A percentile compares a stretch with the other conserved stretches of the same genome.
phyloP scores from a whole-genome alignment of 1,140 invertebrate genomes.

The Physella acuta region DNA sequence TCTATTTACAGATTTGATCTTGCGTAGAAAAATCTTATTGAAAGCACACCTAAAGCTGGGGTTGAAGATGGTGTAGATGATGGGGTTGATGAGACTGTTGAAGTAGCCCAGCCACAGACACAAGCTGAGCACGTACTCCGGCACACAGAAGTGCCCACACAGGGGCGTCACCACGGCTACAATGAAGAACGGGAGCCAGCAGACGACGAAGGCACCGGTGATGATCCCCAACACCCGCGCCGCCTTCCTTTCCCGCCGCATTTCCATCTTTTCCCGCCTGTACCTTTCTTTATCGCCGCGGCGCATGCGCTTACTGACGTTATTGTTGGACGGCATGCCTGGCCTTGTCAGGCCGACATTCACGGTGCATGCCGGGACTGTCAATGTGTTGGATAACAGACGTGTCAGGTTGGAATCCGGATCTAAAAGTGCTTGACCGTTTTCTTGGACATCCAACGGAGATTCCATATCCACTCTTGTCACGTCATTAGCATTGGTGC shows the following conservation, averaged over 20 bases:
- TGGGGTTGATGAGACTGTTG: conserved; percentile 58
- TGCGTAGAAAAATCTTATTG: conserved; percentile 43
- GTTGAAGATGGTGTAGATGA: conserved; percentile 61
- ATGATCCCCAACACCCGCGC: conserved; percentile 62
- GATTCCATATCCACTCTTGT: conserved; percentile 29
- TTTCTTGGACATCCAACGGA: conserved; percentile 14
- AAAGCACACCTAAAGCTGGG: conserved; percentile 57
- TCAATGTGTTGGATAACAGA: conserved; percentile 21
- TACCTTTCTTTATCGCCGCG: conserved; percentile 43
- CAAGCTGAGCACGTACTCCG: conserved; percentile 52
- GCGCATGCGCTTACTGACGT: conserved; percentile 37
- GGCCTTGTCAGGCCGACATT: conserved; percentile 17
- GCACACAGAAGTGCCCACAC: conserved; percentile 47
- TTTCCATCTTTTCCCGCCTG: conserved; percentile 58
- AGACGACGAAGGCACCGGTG: conserved; percentile 58
- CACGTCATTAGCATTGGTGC: conserved; percentile 38
- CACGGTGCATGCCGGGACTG: conserved; percentile 31
- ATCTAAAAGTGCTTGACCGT: not conserved
- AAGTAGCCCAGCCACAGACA: conserved; percentile 60
- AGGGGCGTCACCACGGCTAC: conserved; percentile 54
- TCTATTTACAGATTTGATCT: conserved; percentile 27
- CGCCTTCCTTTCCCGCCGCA: conserved; percentile 61
- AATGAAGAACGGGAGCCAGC: conserved; percentile 61
- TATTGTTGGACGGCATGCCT: conserved; percentile 35
- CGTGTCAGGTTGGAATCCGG: conserved; percentile 16